Percentiles rank a stretch among this genome's conserved stretches.
Conservation (phyloP, 2,113 vertebrate species). For the Mesoclemmys tuberculata region DNA sequence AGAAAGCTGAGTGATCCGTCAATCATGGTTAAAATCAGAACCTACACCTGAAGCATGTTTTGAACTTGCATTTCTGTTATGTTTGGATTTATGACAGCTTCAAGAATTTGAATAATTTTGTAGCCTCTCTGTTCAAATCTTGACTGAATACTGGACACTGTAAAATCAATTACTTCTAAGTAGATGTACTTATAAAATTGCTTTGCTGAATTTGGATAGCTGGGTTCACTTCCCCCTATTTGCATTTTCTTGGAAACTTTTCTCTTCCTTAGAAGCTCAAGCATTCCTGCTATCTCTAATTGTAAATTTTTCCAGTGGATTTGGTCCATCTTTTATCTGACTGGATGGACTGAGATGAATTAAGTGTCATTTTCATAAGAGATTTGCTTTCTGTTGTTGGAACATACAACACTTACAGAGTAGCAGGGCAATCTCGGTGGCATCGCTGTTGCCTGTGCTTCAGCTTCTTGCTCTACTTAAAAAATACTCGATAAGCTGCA, state of each 20-base stretch:
- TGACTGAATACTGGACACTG: accelerated
- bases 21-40: background rate
- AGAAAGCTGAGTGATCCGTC: constrained; percentile 53
- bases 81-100: accelerated
- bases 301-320: background rate
- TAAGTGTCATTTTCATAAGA: background rate
- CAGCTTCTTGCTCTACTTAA: no score
- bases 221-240: background rate
- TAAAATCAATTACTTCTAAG: background rate
- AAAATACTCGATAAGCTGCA: no score
- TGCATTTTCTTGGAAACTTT: background rate
- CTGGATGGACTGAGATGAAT: accelerated
- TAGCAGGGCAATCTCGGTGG: no score
- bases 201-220: background rate
- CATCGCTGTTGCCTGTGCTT: no score
- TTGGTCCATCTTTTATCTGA: accelerated
- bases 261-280: background rate
- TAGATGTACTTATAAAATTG: background rate
- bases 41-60: constrained; percentile 3
- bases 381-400: background rate
- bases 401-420: accelerated
- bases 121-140: accelerated
- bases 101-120: background rate
- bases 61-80: background rate
- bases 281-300: background rate